These are phyloP conservation scores for Coreoperca whiteheadi DNA, from an alignment of 2,113 vertebrate species.

Conservation along the genomic window DNA sequence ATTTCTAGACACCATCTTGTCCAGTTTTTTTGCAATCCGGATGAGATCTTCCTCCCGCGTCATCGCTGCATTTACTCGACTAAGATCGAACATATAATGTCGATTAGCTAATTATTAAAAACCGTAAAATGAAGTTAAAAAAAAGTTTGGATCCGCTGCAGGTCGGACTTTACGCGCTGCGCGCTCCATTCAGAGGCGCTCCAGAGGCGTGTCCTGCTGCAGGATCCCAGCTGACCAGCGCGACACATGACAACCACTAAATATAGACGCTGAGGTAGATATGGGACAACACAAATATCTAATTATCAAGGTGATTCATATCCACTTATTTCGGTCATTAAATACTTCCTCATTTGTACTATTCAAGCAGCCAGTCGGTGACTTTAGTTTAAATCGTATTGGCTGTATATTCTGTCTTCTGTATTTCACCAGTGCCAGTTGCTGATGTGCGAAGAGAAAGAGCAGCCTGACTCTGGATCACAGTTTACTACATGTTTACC, in stretches of 20 bases:
- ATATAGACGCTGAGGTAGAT: constrained; percentile 75
- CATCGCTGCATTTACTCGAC: constrained; percentile 84
- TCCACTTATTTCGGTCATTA: neutral
- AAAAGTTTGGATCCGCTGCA: constrained; percentile 67
- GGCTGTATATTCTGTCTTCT: neutral
- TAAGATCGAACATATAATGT: neutral
- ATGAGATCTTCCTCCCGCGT: constrained; percentile 91
- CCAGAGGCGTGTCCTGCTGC: constrained; percentile 79
- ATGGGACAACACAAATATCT: neutral
- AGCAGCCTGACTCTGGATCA: neutral
- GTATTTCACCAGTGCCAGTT: neutral
- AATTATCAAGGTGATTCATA: neutral
- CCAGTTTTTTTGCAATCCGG: constrained; percentile 92
- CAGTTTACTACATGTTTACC: neutral
- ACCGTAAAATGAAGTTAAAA: neutral
- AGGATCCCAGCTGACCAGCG: constrained; percentile 65
- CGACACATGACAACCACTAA: constrained; percentile 80
- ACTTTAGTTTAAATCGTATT: neutral
- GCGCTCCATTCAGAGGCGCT: constrained; percentile 69
- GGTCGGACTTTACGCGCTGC: constrained; percentile 74
- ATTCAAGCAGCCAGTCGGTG: neutral
- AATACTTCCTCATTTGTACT: neutral
- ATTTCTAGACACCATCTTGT: constrained; percentile 97
- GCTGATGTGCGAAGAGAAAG: constrained; percentile 21
- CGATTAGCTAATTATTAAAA: neutral